These are phyloP conservation scores for Cryptus armator DNA, from an alignment of 2,888 invertebrate species.

Conservation along the genomic window DNA sequence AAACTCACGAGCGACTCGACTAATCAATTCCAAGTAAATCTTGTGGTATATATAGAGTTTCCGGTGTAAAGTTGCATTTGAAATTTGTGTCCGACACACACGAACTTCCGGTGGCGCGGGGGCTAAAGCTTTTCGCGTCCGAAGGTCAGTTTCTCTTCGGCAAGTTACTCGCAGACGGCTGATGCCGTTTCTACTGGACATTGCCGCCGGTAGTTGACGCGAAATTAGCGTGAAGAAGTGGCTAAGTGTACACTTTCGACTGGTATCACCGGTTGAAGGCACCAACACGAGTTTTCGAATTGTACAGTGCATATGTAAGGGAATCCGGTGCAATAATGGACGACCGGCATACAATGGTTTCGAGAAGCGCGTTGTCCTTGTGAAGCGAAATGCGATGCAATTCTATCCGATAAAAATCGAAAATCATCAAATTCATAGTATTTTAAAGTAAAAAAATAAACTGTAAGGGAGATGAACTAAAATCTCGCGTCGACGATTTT, in stretches of 20 bases:
- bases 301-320: too few relatives aligned
- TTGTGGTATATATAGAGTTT: not conserved
- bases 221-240: constrained; percentile 35
- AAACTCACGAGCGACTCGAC: constrained; percentile 37
- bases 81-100: constrained; percentile 47
- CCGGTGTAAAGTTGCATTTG: constrained; percentile 27
- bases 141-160: constrained; percentile 23
- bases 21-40: constrained; percentile 24
- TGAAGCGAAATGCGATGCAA: too few relatives aligned
- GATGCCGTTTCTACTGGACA: not conserved
- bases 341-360: too few relatives aligned
- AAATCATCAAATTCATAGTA: too few relatives aligned
- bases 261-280: not conserved
- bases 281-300: not conserved
- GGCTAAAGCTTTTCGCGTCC: not conserved
- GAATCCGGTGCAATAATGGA: too few relatives aligned
- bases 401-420: too few relatives aligned
- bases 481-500: too few relatives aligned
- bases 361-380: too few relatives aligned
- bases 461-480: too few relatives aligned
- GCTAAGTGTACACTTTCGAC: constrained; percentile 15
- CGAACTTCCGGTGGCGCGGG: constrained; percentile 26
- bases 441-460: too few relatives aligned
- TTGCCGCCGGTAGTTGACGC: constrained; percentile 24
- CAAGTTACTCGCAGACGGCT: not conserved